Conservation (phyloP, 1,140 invertebrate genomes). For the Cotesia vestalis region DNA sequence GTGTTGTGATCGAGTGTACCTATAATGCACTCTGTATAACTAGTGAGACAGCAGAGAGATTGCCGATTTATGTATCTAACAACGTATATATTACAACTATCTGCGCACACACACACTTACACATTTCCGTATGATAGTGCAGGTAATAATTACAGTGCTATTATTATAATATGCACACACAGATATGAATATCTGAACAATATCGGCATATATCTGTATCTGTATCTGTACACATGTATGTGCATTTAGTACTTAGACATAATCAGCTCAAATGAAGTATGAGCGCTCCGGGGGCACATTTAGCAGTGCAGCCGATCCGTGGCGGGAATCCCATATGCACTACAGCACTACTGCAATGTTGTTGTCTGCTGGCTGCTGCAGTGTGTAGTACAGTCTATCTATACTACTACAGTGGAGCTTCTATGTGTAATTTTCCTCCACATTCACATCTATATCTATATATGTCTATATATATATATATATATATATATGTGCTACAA, state of each 20-base stretch:
- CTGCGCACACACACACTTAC: no score
- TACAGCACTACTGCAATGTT: neutral
- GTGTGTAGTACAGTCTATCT: no score
- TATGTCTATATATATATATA: no score
- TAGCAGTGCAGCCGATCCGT: conserved; percentile 38
- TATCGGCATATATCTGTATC: conserved; percentile 34
- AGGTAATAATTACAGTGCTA: neutral
- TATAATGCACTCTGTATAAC: conserved; percentile 8
- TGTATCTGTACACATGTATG: neutral
- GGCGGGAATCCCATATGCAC: conserved; percentile 33
- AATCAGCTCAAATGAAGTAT: conserved; percentile 53
- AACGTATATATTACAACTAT: no score
- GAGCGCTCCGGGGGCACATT: conserved; percentile 46
- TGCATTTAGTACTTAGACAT: conserved; percentile 33
- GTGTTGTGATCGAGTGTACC: conserved; percentile 11
- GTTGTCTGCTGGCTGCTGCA: no score
- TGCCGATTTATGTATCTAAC: no score
- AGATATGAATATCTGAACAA: no score
- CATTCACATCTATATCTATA: no score
- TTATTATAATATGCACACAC: no score
- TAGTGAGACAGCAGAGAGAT: conserved; percentile 10
- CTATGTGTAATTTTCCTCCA: no score
- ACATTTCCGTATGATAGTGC: neutral
- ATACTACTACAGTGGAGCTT: no score
- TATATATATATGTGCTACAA: no score